Base-by-base conservation (phyloP, 2,888 invertebrate species). In the Cheilosia impressa region DNA sequence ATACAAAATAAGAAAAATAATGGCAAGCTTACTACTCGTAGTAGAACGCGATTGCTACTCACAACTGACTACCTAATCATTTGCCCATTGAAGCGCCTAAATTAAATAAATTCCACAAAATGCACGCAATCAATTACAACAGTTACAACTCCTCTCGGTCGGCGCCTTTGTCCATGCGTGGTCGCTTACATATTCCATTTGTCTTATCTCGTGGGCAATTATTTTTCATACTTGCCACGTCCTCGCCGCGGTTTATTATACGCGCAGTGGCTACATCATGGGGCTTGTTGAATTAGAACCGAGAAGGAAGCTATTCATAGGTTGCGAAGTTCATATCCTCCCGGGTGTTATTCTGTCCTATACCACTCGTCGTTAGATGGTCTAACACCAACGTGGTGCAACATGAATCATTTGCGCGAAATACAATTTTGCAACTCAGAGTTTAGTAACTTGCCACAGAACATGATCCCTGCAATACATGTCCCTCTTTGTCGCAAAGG, bases 361-460 rank as follows among this genome's bases (percentile, higher is more conserved):
- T 19, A 27, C 65, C 55, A 47, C 22, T 55, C 17, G 57, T 52
- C 73, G 53, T 79, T 73, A 68, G 79, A 52, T 79, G 62, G 34
- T 31, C 34, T 47, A 77, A 53, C 76, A 57, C 65, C 60, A 7
- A 2, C 9, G 34, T 84, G 65, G 69, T 75, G 80, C 84, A 84
- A 66, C 55, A 84, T 80, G 84, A 84, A 84, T 80, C 79, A 84
- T 79, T 75, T 24, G 15, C n/a, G 55, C 27, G 45, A 62, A 72
- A 68, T 68, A 45, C 52, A 58, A 75, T 69, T 79, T 58, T 84
- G 69, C 71, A 69, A 60, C 58, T 53, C 57, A 27, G 38, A 76
- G 57, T 66, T 75, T 68, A 75, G 47, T 62, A 75, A 68, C 55
- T 60, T 66, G 41, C 41, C 15, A 41, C 52, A 38, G 38, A 10